Percentiles rank a stretch among this genome's conserved stretches.
These are phyloP conservation scores for Alectoris magna DNA, from an alignment of 2,797 vertebrate species.

Conservation along the genomic window DNA sequence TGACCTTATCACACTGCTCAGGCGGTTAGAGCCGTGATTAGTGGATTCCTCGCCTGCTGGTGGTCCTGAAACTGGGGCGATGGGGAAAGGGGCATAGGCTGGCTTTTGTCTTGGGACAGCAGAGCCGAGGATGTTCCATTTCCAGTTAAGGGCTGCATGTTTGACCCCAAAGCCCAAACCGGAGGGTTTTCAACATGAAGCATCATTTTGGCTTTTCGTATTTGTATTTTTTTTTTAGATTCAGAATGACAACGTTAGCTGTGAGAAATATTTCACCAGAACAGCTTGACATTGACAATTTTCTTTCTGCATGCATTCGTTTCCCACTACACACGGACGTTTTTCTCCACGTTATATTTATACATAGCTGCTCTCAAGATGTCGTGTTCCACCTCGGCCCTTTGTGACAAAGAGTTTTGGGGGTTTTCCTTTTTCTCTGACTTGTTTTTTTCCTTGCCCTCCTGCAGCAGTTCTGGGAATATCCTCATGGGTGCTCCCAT, in stretches of 20 bases:
- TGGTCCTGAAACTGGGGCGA: conserved; percentile 58
- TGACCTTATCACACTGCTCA: conserved; percentile 55
- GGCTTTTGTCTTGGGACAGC: background rate
- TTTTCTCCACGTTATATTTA: background rate
- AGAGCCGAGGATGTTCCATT: rapidly evolving
- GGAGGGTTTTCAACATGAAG: background rate
- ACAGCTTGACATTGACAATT: background rate
- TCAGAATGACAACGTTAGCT: background rate
- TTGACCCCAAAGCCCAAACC: rapidly evolving
- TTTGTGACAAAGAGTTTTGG: background rate
- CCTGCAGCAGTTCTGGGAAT: background rate
- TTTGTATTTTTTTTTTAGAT: background rate
- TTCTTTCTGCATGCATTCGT: background rate
- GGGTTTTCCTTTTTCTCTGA: background rate
- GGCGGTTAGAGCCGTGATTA: conserved; percentile 27
- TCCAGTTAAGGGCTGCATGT: background rate
- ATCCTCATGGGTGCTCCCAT: background rate
- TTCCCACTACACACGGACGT: background rate
- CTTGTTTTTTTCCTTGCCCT: background rate
- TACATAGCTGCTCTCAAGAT: background rate
- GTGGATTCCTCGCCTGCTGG: conserved; percentile 58
- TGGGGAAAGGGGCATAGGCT: background rate
- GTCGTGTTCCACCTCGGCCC: rapidly evolving
- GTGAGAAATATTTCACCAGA: background rate
- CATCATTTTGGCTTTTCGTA: background rate